phyloP scores from a whole-genome alignment of 2,888 invertebrate species.

The Latheticus oryzae region DNA sequence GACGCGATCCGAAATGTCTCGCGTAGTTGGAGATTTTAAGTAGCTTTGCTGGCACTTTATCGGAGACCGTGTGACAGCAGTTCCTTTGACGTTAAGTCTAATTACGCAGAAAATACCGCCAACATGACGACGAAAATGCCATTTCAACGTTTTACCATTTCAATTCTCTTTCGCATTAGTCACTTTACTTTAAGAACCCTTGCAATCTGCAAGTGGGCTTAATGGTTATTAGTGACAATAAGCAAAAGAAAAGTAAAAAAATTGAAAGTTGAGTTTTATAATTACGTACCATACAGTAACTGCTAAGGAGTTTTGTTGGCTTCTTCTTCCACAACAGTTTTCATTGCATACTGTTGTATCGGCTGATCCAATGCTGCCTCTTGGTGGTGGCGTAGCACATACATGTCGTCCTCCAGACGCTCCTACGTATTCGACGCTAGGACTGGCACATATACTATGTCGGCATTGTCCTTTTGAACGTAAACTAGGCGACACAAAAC shows the following conservation, averaged over 20 bases:
- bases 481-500: constrained; percentile 58
- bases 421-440: constrained; percentile 72
- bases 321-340: constrained; percentile 58
- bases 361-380: constrained; percentile 57
- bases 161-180: constrained; percentile 25
- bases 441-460: constrained; percentile 66
- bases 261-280: no score
- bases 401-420: constrained; percentile 72
- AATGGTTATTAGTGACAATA: no score
- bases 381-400: constrained; percentile 64
- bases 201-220: no score
- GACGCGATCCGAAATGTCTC: constrained; percentile 22
- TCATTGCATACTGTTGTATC: constrained; percentile 58
- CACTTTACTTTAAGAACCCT: constrained; percentile 21
- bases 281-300: constrained; percentile 67
- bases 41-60: constrained; percentile 38
- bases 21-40: constrained; percentile 28
- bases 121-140: constrained; percentile 29
- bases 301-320: constrained; percentile 57
- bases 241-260: not conserved
- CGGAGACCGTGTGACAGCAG: constrained; percentile 39
- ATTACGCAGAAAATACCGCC: constrained; percentile 42
- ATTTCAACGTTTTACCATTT: constrained; percentile 36
- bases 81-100: constrained; percentile 48
- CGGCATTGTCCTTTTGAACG: constrained; percentile 57